Conservation (phyloP, 2,888 invertebrate genomes). For the Drosophila atripex region DNA sequence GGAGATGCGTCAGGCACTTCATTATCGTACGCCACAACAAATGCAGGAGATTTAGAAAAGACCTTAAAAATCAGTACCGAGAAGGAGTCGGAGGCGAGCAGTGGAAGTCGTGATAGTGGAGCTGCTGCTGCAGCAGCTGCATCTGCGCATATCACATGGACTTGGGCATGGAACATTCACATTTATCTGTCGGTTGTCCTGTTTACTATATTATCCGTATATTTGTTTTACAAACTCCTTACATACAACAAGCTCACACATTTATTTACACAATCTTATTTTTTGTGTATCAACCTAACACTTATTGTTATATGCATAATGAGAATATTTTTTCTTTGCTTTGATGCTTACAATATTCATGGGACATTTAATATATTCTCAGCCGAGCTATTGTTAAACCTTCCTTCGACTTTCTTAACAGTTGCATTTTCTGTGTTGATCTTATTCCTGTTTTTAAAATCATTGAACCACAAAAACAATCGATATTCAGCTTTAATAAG, state of each 20-base stretch:
- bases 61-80: conserved; percentile 12
- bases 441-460: conserved; percentile 92
- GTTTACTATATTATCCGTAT: conserved; percentile 92
- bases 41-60: conserved; percentile 29
- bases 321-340: conserved; percentile 93
- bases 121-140: conserved; percentile 63
- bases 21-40: conserved; percentile 82
- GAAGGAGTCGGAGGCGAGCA: conserved; percentile 5
- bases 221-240: conserved; percentile 93
- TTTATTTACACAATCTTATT: conserved; percentile 94
- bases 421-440: conserved; percentile 95
- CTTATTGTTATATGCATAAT: conserved; percentile 92
- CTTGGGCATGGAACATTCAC: conserved; percentile 95
- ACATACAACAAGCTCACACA: conserved; percentile 94
- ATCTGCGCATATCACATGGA: conserved; percentile 86
- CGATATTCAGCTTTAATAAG: conserved; percentile 89
- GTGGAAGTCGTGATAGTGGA: conserved; percentile 19
- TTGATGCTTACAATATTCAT: conserved; percentile 96
- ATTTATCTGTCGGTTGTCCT: conserved; percentile 93
- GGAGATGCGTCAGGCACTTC: conserved; percentile 67
- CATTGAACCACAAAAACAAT: conserved; percentile 89
- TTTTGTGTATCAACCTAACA: conserved; percentile 92
- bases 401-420: conserved; percentile 93
- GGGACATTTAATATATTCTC: conserved; percentile 90
- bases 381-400: conserved; percentile 92